These are phyloP conservation scores for Tapirus terrestris DNA, from an alignment of 2,113 vertebrate genomes.

Conservation along the genomic window DNA sequence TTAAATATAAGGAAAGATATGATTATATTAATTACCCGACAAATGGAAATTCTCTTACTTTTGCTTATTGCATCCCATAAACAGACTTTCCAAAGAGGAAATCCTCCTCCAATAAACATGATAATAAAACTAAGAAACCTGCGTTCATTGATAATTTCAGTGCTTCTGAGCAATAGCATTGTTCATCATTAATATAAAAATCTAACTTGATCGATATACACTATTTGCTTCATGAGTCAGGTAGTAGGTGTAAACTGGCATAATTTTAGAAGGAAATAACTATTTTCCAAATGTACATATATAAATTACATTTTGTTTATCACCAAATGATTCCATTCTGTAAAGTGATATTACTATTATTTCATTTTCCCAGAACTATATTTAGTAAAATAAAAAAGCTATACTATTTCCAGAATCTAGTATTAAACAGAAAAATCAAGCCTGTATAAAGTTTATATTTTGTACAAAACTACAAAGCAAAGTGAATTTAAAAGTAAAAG, in stretches of 20 bases:
- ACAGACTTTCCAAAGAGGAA: neutral
- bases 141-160: neutral
- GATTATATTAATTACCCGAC: neutral
- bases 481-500: constrained; percentile 36
- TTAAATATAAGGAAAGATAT: neutral
- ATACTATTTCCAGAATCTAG: neutral
- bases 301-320: neutral
- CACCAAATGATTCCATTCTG: neutral
- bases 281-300: constrained; percentile 40
- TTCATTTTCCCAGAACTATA: neutral
- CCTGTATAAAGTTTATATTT: neutral
- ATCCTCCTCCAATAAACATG: neutral
- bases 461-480: constrained; percentile 33
- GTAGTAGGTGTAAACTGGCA: neutral
- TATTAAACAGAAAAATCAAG: neutral
- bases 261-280: neutral
- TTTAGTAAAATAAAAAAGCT: neutral
- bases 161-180: neutral
- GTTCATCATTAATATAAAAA: constrained; percentile 13
- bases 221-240: neutral
- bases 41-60: neutral
- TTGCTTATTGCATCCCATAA: neutral
- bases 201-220: neutral
- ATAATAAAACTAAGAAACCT: neutral
- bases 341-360: neutral